Percentiles rank a stretch among this genome's conserved stretches.
phyloP scores from a whole-genome alignment of 92 coral and sea anemone genomes.

The Epizoanthus ramosus region DNA sequence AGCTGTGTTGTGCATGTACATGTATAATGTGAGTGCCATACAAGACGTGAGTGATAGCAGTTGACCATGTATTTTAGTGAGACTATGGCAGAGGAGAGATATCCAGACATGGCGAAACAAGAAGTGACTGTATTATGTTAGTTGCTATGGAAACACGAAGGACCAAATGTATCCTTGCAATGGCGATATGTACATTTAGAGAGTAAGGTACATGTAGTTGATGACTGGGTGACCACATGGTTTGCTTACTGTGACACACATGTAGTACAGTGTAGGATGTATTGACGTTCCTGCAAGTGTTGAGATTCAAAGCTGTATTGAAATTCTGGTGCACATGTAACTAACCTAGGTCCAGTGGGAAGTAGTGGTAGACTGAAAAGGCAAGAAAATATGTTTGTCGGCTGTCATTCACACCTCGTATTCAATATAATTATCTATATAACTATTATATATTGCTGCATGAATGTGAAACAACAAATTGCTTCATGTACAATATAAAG shows the following conservation, averaged over 20 bases:
- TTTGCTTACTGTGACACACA: background rate
- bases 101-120: background rate
- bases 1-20: background rate
- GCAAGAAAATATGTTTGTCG: background rate
- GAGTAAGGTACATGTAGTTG: no score
- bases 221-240: no score
- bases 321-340: background rate
- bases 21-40: background rate
- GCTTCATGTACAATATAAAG: no score
- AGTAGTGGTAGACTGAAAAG: slow-evolving; percentile 44
- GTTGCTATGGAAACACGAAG: no score
- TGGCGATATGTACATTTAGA: no score
- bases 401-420: background rate
- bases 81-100: background rate
- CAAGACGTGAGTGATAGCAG: background rate
- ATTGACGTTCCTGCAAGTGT: background rate
- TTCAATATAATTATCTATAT: background rate
- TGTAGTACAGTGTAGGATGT: background rate
- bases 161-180: no score
- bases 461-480: no score
- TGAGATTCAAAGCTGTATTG: background rate
- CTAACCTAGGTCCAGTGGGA: slow-evolving; percentile 44
- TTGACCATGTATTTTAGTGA: background rate
- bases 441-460: background rate
- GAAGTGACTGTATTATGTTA: background rate